These are phyloP conservation scores for Rapana venosa DNA, from an alignment of 2,888 invertebrate species.

Conservation along the genomic window DNA sequence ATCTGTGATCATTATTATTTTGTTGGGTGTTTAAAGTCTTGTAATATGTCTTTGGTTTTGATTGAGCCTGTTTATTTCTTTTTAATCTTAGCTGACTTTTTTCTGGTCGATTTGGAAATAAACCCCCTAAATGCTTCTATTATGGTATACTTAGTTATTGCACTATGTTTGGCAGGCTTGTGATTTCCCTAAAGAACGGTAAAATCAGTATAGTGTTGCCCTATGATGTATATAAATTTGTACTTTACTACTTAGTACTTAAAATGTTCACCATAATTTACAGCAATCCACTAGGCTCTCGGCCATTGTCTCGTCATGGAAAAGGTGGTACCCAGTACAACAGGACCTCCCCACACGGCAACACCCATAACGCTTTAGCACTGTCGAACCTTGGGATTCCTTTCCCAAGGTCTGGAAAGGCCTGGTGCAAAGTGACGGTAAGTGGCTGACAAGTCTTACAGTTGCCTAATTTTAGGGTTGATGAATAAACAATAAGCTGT, in stretches of 20 bases:
- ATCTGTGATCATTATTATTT: too few species aligned
- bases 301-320: slow-evolving; percentile 34
- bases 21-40: too few species aligned
- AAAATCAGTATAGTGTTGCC: neutral
- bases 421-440: slow-evolving; percentile 31
- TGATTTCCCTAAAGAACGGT: too few species aligned
- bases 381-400: neutral
- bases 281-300: slow-evolving; percentile 27
- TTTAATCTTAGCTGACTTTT: too few species aligned
- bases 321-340: neutral
- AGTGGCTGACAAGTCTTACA: neutral
- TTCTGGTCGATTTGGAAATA: too few species aligned
- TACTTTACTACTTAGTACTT: neutral
- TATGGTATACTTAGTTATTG: too few species aligned
- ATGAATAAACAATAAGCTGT: too few species aligned
- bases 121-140: too few species aligned
- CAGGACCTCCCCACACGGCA: neutral
- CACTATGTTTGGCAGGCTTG: too few species aligned
- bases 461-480: neutral
- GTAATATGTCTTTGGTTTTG: too few species aligned
- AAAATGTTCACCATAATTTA: neutral
- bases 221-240: neutral
- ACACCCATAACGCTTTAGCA: neutral
- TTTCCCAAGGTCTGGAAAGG: neutral
- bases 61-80: too few species aligned